Percentiles rank a stretch among this genome's conserved stretches.
Evolutionary conservation across 1,140 invertebrate species (phyloP).

Genomic region (Asobara japonica): DNA sequence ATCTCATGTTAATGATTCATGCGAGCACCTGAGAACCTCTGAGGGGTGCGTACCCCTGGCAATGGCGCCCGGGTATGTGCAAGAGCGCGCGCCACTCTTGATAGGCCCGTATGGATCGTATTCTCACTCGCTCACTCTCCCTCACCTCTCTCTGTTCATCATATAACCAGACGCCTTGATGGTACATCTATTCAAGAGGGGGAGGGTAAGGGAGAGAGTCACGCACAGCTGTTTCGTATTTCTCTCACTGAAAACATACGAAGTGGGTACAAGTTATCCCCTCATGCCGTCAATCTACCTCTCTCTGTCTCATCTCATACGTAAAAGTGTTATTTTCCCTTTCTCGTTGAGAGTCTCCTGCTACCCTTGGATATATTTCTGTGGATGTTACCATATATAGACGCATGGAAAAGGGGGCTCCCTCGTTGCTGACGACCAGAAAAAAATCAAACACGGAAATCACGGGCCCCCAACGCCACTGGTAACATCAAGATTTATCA

Average conservation of each 20-base stretch:
- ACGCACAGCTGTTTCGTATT: conserved; percentile 53
- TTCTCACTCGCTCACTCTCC: background rate
- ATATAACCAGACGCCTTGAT: conserved; percentile 50
- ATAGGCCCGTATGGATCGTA: conserved; percentile 15
- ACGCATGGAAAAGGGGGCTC: too few relatives aligned
- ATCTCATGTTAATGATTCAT: conserved; percentile 29
- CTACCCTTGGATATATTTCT: background rate
- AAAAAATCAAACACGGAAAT: background rate
- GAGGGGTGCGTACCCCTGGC: conserved; percentile 46
- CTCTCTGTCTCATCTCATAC: conserved; percentile 38
- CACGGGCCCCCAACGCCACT: too few relatives aligned
- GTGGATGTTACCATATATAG: background rate
- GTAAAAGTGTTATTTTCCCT: background rate
- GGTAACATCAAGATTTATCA: too few relatives aligned
- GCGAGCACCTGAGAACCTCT: conserved; percentile 47
- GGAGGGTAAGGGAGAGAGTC: conserved; percentile 35
- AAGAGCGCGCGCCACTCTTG: conserved; percentile 38
- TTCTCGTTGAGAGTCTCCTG: conserved; percentile 16
- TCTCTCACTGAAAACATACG: conserved; percentile 40
- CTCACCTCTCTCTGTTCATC: background rate
- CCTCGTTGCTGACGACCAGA: too few relatives aligned
- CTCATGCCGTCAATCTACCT: conserved; percentile 41
- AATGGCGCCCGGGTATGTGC: conserved; percentile 23
- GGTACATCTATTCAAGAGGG: conserved; percentile 32
- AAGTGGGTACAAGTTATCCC: background rate